A percentile compares a stretch with the other conserved stretches of the same genome.
Evolutionary conservation across 2,888 invertebrate species (phyloP).

Genomic region (Scelioninae gen. 1): DNA sequence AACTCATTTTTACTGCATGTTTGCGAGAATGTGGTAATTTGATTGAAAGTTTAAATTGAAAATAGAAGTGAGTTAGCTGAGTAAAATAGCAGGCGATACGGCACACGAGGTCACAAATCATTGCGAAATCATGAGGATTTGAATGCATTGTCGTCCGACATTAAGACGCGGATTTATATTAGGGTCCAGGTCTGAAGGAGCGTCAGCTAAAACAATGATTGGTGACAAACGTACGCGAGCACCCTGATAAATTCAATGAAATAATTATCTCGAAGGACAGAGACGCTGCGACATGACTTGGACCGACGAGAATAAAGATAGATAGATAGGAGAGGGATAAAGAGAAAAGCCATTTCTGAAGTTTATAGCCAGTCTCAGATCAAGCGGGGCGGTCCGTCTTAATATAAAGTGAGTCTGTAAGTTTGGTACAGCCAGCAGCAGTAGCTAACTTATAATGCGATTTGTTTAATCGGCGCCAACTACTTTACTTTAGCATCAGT

Average conservation of each 20-base stretch:
- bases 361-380: conserved; percentile 82
- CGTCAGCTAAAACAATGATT: conserved; percentile 76
- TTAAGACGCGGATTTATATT: conserved; percentile 54
- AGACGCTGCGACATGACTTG: conserved; percentile 17
- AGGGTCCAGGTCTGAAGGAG: conserved; percentile 63
- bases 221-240: conserved; percentile 77
- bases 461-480: conserved; percentile 84
- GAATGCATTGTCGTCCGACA: conserved; percentile 40
- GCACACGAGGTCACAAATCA: conserved; percentile 22
- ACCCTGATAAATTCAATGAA: conserved; percentile 82
- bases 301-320: conserved; percentile 20
- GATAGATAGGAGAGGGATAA: conserved; percentile 18
- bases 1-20: conserved; percentile 7
- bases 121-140: conserved; percentile 36
- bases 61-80: background rate
- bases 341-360: conserved; percentile 81
- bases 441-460: conserved; percentile 84
- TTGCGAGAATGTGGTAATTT: conserved; percentile 20
- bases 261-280: conserved; percentile 79
- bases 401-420: conserved; percentile 83
- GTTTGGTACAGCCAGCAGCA: conserved; percentile 80
- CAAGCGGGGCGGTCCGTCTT: conserved; percentile 82
- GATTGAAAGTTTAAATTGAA: conserved; percentile 14
- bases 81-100: background rate
- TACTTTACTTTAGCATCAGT: conserved; percentile 80